Evolutionary conservation across 1,140 invertebrate species (phyloP), one percentile per base, ranked within the genome.

Genomic region (Drosophila ananassae): DNA sequence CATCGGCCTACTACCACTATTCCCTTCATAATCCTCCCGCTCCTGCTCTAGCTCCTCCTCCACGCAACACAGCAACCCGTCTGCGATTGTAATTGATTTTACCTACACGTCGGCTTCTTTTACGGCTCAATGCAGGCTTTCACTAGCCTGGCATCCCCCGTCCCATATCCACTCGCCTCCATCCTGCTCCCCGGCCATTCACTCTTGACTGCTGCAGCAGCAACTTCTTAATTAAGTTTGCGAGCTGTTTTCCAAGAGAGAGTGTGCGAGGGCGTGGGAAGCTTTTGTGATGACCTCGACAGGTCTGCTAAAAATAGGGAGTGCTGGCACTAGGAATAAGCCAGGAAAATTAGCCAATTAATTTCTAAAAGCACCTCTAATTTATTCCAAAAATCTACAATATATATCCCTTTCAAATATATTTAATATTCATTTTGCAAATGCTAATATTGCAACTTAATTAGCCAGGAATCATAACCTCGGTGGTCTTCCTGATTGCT

Each of bases 151-250:
- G 52, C 37, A 30, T 39, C 37, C 61, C 25, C 13, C 66, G 2
- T 21, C 4, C 25, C 25, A 6, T 5, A 5, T 28, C 21, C 21
- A 21, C 44, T 22, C 44, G 0, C 21, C n/a, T 24, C 6, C 25
- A 39, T 32, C 47, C 34, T 21, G 21, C 48, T 21, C 34, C 44
- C 48, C 34, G 34, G 13, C 66, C 69, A 56, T 56, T 46, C 39
- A 57, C 52, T 79, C 59, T 55, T 56, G 61, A 39, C 58, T 61
- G 69, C 54, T 60, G 68, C 73, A 75, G 66, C 66, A 61, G 80
- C 62, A 84, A 82, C 68, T 87, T 81, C 82, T 85, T 85, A 85
- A 85, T 85, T 85, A 87, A 85, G 81, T 85, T 85, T 81, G 64
- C 69, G 37, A 72, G 64, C 51, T 61, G 80, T 59, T 85, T 77